Evolutionary conservation across 2,113 vertebrate genomes (phyloP).

Genomic region (Eurystomus gularis): DNA sequence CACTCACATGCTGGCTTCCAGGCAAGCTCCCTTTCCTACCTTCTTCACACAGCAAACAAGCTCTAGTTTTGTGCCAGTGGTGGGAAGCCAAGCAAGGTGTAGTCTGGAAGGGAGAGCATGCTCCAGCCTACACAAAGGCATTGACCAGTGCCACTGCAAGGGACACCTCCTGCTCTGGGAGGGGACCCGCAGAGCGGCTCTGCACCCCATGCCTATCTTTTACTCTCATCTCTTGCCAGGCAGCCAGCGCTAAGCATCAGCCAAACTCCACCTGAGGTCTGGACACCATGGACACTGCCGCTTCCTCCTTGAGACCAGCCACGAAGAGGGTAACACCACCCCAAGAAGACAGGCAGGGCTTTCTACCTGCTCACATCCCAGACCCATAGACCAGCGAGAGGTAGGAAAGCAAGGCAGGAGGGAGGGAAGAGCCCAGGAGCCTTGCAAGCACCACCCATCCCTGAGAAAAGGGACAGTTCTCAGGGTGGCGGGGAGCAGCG

Average conservation of each 20-base stretch:
- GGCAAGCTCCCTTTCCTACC: neutral
- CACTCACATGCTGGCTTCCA: neutral
- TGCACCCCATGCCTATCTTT: neutral
- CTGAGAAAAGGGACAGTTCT: neutral
- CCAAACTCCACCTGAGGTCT: neutral
- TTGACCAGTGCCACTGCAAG: neutral
- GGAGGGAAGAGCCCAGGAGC: neutral
- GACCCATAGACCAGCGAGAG: neutral
- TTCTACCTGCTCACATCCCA: neutral
- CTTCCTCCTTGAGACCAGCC: fast-evolving
- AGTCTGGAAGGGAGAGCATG: neutral
- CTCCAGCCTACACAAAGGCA: fast-evolving
- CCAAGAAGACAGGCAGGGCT: neutral
- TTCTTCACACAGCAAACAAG: neutral
- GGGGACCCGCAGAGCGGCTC: neutral
- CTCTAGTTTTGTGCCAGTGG: neutral
- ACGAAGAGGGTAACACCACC: no score
- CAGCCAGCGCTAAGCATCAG: neutral
- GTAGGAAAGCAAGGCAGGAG: neutral
- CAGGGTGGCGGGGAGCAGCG: slow-evolving; percentile 13
- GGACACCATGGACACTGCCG: fast-evolving
- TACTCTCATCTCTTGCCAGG: neutral
- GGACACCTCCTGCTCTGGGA: neutral
- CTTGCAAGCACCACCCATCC: neutral
- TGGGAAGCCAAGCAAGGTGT: neutral